A percentile compares a stretch with the other conserved stretches of the same genome.
These are phyloP conservation scores for Macaca fascicularis DNA, from an alignment of 2,113 vertebrate genomes.

Conservation along the genomic window DNA sequence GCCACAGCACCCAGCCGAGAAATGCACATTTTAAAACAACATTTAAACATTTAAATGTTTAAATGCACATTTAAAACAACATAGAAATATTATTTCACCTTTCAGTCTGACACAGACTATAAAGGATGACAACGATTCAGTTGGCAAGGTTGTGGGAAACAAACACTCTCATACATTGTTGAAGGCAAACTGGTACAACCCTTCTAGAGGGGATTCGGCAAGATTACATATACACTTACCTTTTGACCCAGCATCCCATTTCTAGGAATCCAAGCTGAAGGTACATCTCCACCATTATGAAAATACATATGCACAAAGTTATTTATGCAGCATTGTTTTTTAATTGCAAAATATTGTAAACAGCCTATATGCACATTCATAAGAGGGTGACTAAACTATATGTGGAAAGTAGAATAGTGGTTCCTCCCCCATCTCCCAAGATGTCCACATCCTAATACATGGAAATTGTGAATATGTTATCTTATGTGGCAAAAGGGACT, in stretches of 20 bases:
- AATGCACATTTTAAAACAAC: not conserved
- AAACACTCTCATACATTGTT: not conserved
- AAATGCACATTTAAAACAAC: not conserved
- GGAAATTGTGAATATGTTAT: not conserved
- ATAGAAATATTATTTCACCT: not conserved
- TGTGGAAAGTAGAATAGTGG: not conserved
- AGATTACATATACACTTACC: not conserved
- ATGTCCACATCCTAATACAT: not conserved
- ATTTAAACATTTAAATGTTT: not conserved
- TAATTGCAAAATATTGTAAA: constrained; percentile 17
- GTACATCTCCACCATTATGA: not conserved
- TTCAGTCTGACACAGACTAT: not conserved
- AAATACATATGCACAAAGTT: not conserved
- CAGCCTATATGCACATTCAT: not conserved
- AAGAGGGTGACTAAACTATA: not conserved
- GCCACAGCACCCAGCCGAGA: not conserved
- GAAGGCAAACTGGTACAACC: not conserved
- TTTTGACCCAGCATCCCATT: not conserved
- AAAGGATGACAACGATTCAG: not conserved
- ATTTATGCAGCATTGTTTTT: not conserved
- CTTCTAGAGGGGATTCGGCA: not conserved
- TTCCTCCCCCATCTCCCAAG: not conserved
- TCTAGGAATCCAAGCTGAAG: not conserved
- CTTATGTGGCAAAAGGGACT: not conserved
- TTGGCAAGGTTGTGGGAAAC: not conserved